Base-by-base conservation (phyloP, 2,113 vertebrate genomes). In the Anarhynchus alexandrinus region DNA sequence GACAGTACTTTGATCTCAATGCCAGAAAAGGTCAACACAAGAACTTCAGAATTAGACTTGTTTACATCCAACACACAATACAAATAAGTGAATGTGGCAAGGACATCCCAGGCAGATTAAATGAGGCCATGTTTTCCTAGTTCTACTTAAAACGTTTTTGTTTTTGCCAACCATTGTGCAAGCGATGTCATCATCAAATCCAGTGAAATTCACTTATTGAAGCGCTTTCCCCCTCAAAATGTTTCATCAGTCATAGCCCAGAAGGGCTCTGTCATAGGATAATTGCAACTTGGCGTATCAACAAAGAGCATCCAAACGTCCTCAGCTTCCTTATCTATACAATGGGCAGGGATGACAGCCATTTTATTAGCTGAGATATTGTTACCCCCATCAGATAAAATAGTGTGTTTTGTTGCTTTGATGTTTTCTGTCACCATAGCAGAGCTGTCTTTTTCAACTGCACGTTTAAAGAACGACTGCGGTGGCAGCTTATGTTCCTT, bases 321-420 rank as follows among this genome's bases (percentile, higher is more conserved):
- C 80, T 91, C 86, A 69, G 90, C 54, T 87, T 84, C 73, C 94
- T 98, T 97, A 97, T 97, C 97, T 96, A 79, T 76, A 93, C 74
- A 94, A 74, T n/a, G 86, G 91, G 71, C 77, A 97, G 74, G 66
- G 55, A 92, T 94, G 96, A 97, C 96, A 98, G 94, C 74, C 92
- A 95, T 97, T 97, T 97, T 97, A 97, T 98, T 98, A 98, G 81
- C 90, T 95, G 96, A 95, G 91, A 96, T 96, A 97, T 81, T 97
- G 94, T 97, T 97, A 93, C 93, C 65, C 76, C 87, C 96, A 98
- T 96, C 96, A 98, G 94, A 97, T 94, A 96, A 96, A 97, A 94
- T 29, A 51, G 74, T 14, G 45, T 86, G 89, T 92, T 97, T 93
- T 95, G 32, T 54, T 92, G 92, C 94, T 97, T 87, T 96, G 96